Percentiles rank a stretch among this genome's conserved stretches.
These are phyloP conservation scores for Plutella xylostella DNA, from an alignment of 2,888 invertebrate genomes.

Conservation along the genomic window DNA sequence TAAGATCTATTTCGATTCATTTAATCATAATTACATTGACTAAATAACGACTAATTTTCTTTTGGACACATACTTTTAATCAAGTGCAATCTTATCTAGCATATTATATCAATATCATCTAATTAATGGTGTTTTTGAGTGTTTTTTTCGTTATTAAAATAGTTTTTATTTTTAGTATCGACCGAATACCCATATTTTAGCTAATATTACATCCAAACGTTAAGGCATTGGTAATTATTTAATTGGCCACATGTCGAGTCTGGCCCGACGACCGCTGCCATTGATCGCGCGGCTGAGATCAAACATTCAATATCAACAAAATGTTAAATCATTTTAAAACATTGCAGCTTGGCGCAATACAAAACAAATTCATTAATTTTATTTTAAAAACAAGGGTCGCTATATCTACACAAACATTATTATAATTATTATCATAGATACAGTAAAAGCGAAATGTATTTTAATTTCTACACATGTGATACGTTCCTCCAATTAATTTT, in stretches of 20 bases:
- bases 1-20: conserved; percentile 48
- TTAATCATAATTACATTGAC: conserved; percentile 44
- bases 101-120: not conserved
- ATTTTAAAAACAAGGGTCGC: not conserved
- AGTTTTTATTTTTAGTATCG: conserved; percentile 19
- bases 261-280: too few species aligned
- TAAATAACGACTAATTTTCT: conserved; percentile 49
- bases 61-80: conserved; percentile 34
- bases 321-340: conserved; percentile 19
- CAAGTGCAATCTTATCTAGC: conserved; percentile 2
- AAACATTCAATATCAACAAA: conserved; percentile 40
- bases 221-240: conserved; percentile 39
- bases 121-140: conserved; percentile 28
- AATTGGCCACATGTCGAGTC: too few species aligned
- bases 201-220: conserved; percentile 29
- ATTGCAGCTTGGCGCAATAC: conserved; percentile 1
- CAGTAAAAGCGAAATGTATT: not conserved
- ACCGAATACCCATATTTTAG: conserved; percentile 39
- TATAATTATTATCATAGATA: not conserved
- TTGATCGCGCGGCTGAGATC: too few species aligned
- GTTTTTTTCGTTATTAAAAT: conserved; percentile 32
- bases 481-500: not conserved
- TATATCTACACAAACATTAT: not conserved
- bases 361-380: not conserved
- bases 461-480: not conserved